Evolutionary conservation across 2,888 invertebrate species (phyloP), one percentile per base, ranked within the genome.

Genomic region (Dimorphilus gyrociliatus): DNA sequence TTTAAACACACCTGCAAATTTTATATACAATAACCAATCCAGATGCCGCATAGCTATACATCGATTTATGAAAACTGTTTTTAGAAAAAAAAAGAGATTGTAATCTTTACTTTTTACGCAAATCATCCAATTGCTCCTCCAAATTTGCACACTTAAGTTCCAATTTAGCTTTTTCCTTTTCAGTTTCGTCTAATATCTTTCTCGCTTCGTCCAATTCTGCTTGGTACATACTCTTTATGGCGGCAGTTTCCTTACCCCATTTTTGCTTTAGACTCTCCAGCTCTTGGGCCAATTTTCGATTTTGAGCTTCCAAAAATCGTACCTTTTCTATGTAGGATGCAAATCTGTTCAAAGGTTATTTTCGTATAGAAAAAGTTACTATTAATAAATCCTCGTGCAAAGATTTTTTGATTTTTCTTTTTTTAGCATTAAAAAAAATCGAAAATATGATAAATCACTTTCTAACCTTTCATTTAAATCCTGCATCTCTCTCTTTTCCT

Each of bases 321-420:
- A 46, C 44, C 49, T 66, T 65, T 53, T 68, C 68, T 38, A 68
- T 67, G 51, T 68, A 68, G 48, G 48, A 55, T 36, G 66, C 67
- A 33, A 68, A 63, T 30, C 67, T 45, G 37, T 63, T 47, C 29
- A 38, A n/a, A n/a, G n/a, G n/a, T n/a, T n/a, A n/a, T n/a, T n/a
- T n/a, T n/a, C n/a, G n/a, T n/a, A n/a, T n/a, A n/a, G n/a, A n/a
- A n/a, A n/a, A n/a, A n/a, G n/a, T n/a, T n/a, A n/a, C n/a, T n/a
- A n/a, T n/a, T n/a, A n/a, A n/a, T n/a, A n/a, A n/a, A n/a, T n/a
- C n/a, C n/a, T n/a, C n/a, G n/a, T n/a, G n/a, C n/a, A n/a, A n/a
- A n/a, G n/a, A n/a, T n/a, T n/a, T n/a, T n/a, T n/a, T n/a, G n/a
- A n/a, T n/a, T n/a, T n/a, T n/a, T n/a, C n/a, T n/a, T n/a, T n/a